Evolutionary conservation across 2,888 invertebrate species (phyloP).

Genomic region (Iselma pallidipennis): DNA sequence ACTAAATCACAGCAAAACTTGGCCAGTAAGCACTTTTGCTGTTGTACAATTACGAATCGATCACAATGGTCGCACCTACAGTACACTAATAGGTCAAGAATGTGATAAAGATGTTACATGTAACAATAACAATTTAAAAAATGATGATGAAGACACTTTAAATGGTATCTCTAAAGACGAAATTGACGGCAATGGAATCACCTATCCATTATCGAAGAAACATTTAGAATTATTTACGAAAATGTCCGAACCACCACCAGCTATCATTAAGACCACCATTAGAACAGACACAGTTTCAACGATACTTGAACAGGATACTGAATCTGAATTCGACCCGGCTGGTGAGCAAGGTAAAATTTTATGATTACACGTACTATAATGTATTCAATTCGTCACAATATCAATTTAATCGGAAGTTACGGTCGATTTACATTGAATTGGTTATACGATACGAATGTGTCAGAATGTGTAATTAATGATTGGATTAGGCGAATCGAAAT

Average conservation of each 20-base stretch:
- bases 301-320: slow-evolving; percentile 48
- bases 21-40: slow-evolving; percentile 55
- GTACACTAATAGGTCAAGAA: slow-evolving; percentile 38
- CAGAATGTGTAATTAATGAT: background rate
- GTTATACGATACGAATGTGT: background rate
- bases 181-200: slow-evolving; percentile 30
- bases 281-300: slow-evolving; percentile 53
- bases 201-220: slow-evolving; percentile 44
- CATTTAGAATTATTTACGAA: slow-evolving; percentile 47
- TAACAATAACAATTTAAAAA: background rate
- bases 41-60: slow-evolving; percentile 55
- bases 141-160: background rate
- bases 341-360: slow-evolving; percentile 33
- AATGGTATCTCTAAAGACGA: slow-evolving; percentile 7
- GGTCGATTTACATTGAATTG: too few relatives aligned
- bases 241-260: slow-evolving; percentile 39
- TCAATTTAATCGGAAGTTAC: too few relatives aligned
- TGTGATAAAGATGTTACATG: background rate
- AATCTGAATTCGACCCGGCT: slow-evolving; percentile 39
- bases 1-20: slow-evolving; percentile 56
- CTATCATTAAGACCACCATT: slow-evolving; percentile 38
- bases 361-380: too few relatives aligned
- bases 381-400: background rate
- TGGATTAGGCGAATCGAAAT: background rate
- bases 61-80: slow-evolving; percentile 51